A percentile compares a stretch with the other conserved stretches of the same genome.
phyloP scores from a whole-genome alignment of 2,888 invertebrate species.

The Troides helena region DNA sequence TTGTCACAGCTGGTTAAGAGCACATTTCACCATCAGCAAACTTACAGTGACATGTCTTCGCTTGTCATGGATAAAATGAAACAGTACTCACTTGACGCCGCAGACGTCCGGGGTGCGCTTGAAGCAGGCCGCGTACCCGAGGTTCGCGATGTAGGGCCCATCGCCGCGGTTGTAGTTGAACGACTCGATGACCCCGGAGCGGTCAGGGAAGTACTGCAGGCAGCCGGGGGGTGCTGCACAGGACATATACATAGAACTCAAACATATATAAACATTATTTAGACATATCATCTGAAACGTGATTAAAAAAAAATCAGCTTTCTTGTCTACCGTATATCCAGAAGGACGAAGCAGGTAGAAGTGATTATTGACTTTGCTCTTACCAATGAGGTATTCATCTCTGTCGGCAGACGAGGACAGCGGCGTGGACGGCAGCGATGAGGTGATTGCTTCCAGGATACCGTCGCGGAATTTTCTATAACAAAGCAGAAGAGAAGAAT shows the following conservation, averaged over 20 bases:
- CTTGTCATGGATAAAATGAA: not conserved
- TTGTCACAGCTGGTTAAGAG: too few species aligned
- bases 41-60: too few species aligned
- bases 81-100: constrained; percentile 68
- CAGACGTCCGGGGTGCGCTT: constrained; percentile 73
- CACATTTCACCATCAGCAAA: too few species aligned
- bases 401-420: constrained; percentile 61
- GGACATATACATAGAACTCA: too few species aligned
- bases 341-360: too few species aligned
- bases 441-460: constrained; percentile 64
- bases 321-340: too few species aligned
- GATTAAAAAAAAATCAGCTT: too few species aligned
- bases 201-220: constrained; percentile 83
- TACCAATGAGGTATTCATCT: constrained; percentile 72
- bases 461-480: constrained; percentile 72
- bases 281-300: too few species aligned
- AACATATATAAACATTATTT: too few species aligned
- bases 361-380: constrained; percentile 30
- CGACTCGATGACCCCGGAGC: constrained; percentile 77
- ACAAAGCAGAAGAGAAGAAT: not conserved
- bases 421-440: constrained; percentile 61
- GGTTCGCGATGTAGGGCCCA: constrained; percentile 79
- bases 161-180: constrained; percentile 81
- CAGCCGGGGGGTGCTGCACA: constrained; percentile 82
- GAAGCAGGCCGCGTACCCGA: constrained; percentile 84